phyloP scores from a whole-genome alignment of 2,888 invertebrate species.

The Leptarthrus brevirostris region DNA sequence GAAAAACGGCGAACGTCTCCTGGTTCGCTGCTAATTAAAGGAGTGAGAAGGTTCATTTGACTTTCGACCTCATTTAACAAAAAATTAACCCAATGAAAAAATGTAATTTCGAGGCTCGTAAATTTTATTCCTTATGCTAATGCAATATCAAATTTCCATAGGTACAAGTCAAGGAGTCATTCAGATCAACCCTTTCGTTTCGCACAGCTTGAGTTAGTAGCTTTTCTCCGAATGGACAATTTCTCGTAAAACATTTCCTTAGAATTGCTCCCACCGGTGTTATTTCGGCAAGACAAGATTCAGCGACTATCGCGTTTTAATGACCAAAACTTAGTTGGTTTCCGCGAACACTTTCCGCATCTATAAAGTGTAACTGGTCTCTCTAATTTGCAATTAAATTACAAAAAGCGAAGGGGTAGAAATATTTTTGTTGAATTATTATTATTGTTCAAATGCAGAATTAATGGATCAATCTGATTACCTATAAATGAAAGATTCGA shows the following conservation, averaged over 20 bases:
- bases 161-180: not conserved
- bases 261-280: constrained; percentile 50
- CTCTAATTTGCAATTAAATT: no score
- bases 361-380: no score
- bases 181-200: constrained; percentile 25
- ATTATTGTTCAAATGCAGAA: no score
- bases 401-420: not conserved
- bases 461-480: no score
- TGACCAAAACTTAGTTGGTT: not conserved
- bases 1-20: not conserved
- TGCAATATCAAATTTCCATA: constrained; percentile 50
- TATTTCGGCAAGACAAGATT: constrained; percentile 41
- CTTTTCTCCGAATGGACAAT: constrained; percentile 45
- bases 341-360: no score
- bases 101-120: constrained; percentile 54
- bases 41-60: constrained; percentile 50
- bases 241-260: constrained; percentile 49
- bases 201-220: constrained; percentile 8
- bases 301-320: constrained; percentile 33
- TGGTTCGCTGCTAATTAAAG: constrained; percentile 52
- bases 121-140: constrained; percentile 55
- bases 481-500: no score
- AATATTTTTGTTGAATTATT: no score
- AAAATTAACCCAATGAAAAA: constrained; percentile 52
- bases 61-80: constrained; percentile 54